Evolutionary conservation across 1,140 invertebrate genomes (phyloP).

Genomic region (Drosophila pachea): DNA sequence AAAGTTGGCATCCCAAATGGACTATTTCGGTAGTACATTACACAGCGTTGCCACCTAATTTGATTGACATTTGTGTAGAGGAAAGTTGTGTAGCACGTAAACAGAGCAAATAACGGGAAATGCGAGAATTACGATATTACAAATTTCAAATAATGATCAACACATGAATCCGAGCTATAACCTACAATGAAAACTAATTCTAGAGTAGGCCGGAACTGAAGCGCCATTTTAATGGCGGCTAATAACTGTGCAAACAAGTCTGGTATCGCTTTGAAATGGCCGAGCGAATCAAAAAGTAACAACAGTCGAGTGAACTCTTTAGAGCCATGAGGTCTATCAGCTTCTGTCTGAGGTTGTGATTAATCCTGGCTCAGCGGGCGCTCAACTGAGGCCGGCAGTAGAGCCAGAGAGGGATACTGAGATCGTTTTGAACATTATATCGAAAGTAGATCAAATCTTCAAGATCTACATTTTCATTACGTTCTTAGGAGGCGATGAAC

Average conservation of each 20-base stretch:
- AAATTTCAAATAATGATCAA: too few relatives aligned
- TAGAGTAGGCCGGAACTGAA: neutral
- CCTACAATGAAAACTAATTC: neutral
- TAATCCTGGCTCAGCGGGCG: neutral
- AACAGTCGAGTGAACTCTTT: constrained; percentile 4
- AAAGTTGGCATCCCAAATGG: neutral
- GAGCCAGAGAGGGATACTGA: neutral
- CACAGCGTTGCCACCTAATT: neutral
- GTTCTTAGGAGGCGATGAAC: neutral
- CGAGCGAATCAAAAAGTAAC: too few relatives aligned
- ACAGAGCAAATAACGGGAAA: too few relatives aligned
- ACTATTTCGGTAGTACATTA: neutral
- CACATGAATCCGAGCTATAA: too few relatives aligned
- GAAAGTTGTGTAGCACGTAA: neutral
- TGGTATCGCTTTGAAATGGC: neutral
- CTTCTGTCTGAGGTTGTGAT: neutral
- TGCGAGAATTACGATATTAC: too few relatives aligned
- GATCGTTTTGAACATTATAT: neutral
- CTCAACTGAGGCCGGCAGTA: neutral
- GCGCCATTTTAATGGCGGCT: neutral
- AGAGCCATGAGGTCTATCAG: constrained; percentile 12
- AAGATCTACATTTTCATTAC: neutral
- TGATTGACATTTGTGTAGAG: neutral
- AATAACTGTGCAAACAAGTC: constrained; percentile 19
- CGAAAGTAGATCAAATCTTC: neutral